Base-by-base conservation (phyloP, 2,797 vertebrate species). In the Carduelis carduelis region DNA sequence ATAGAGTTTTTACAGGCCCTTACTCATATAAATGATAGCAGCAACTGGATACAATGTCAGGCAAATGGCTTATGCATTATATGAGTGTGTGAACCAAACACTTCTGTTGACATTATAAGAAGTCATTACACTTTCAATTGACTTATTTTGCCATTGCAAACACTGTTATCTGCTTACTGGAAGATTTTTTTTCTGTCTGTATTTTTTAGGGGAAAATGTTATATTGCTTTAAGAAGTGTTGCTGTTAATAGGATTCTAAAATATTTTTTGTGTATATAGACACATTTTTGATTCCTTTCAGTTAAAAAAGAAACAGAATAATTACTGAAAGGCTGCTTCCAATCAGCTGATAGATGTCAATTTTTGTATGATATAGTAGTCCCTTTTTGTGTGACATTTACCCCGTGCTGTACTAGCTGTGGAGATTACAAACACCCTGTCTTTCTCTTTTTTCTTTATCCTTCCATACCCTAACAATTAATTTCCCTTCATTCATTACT, bases 81-180 rank as follows among this genome's bases (percentile, higher is more conserved):
- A 91, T n/a, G 80, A 94, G 47, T 90, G 50, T 4, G 2, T 90
- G 85, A 95, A 70, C 52, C 74, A 90, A 93, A 95, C 49, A 64
- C 41, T 95, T 90, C 57, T 90, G 83, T 93, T 96, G 95, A 95
- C 94, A 77, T 46, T 61, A n/a, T 82, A 19, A 70, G 89, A 95
- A 96, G 80, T 72, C 70, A 94, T 94, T 90, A 83, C 49, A 79
- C 74, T 91, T 89, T 60, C 56, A 90, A 37, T 77, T 95, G 94
- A 95, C 81, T 93, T 94, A 96, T 96, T 97, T 91, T 89, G 69
- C 69, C 53, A 60, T 74, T 84, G 72, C 56, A 92, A 92, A 82
- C 52, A 66, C 37, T 72, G 14, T 70, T 95, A 70, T 93, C 85
- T 79, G 60, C 89, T 70, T 56, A 70, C 34, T 64, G 52, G 30